Percentiles rank a stretch among this genome's conserved stretches.
Conservation (phyloP, 64 coral and sea anemone species). For the Platygyra sinensis region DNA sequence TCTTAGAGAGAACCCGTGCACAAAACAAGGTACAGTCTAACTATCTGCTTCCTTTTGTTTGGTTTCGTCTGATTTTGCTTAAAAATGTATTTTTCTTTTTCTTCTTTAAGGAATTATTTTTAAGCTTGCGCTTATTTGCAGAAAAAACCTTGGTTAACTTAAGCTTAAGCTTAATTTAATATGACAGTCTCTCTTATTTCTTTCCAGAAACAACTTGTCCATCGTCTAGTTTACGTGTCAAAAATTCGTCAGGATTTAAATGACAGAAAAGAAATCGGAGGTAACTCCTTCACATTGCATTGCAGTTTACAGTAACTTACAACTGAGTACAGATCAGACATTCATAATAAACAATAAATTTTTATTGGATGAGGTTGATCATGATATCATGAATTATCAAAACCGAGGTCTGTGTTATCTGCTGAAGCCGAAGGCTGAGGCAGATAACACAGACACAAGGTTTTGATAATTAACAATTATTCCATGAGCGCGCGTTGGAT, state of each 20-base stretch:
- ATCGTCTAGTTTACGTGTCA: conserved; percentile 72
- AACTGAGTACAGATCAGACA: too few species aligned
- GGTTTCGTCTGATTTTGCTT: neutral
- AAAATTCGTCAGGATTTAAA: conserved; percentile 65
- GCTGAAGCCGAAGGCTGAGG: too few species aligned
- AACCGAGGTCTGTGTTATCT: too few species aligned
- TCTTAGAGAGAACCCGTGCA: conserved; percentile 87
- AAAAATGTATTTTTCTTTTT: neutral
- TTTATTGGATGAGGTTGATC: too few species aligned
- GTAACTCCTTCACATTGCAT: neutral
- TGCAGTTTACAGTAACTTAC: too few species aligned
- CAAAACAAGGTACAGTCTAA: conserved; percentile 83
- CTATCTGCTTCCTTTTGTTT: neutral
- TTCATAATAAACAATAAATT: too few species aligned
- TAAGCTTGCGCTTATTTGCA: too few species aligned
- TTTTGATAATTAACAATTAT: too few species aligned
- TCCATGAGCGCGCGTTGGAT: too few species aligned
- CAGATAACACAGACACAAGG: too few species aligned
- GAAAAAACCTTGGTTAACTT: too few species aligned
- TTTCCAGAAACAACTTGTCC: conserved; percentile 78
- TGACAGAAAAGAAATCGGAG: conserved; percentile 85
- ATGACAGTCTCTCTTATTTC: neutral
- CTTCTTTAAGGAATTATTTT: neutral
- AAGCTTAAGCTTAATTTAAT: neutral
- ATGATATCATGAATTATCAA: too few species aligned